Percentiles rank a stretch among this genome's conserved stretches.
Evolutionary conservation across 2,888 invertebrate species (phyloP).

Genomic region (Dinocampus coccinellae): DNA sequence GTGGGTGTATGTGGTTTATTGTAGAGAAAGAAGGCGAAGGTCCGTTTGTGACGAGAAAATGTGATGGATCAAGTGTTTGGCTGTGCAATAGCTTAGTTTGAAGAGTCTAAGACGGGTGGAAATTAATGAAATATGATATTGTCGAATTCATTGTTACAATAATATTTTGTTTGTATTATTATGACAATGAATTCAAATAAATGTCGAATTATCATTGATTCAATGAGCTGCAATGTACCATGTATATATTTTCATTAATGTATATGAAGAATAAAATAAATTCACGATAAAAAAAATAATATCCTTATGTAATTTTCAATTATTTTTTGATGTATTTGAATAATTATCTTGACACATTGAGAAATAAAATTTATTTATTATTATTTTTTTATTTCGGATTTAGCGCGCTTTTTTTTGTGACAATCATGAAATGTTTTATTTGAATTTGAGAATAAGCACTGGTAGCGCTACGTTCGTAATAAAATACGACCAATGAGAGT

Average conservation of each 20-base stretch:
- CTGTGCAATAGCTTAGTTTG: slow-evolving; percentile 66
- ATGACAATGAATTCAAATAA: neutral
- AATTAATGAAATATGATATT: neutral
- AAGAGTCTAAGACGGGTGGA: slow-evolving; percentile 40
- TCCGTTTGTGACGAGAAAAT: slow-evolving; percentile 42
- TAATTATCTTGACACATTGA: no score
- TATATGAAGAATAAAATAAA: slow-evolving; percentile 65
- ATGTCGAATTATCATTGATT: slow-evolving; percentile 59
- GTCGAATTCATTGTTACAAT: slow-evolving; percentile 8
- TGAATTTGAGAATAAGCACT: no score
- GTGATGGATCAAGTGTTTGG: slow-evolving; percentile 67
- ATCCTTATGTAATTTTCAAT: neutral
- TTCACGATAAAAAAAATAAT: slow-evolving; percentile 37
- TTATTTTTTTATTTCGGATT: no score
- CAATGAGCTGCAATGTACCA: slow-evolving; percentile 67
- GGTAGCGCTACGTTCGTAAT: no score
- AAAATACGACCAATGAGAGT: no score
- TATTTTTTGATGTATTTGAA: no score
- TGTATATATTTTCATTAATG: slow-evolving; percentile 70
- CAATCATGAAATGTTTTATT: no score
- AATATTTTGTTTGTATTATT: slow-evolving; percentile 13
- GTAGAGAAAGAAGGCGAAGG: slow-evolving; percentile 32
- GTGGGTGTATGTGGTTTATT: neutral
- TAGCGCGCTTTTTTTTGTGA: no score
- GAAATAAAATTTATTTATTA: no score